Evolutionary conservation across 1,140 invertebrate genomes (phyloP).

Genomic region (Hormaphis cornu): DNA sequence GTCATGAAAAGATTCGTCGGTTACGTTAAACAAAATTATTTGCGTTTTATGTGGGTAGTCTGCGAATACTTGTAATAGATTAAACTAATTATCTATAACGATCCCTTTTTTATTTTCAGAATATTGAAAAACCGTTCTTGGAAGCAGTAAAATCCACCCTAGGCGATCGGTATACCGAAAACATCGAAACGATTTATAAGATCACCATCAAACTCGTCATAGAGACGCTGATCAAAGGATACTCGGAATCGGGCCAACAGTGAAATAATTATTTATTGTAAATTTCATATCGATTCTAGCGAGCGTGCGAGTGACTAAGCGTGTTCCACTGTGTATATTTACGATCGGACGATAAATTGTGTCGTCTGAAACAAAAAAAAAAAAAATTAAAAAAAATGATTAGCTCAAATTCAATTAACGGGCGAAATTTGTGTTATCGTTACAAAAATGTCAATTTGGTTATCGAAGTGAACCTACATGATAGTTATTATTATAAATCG

Average conservation of each 20-base stretch:
- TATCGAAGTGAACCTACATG: background rate
- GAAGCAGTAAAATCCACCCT: slow-evolving; percentile 73
- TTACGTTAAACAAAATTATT: no score
- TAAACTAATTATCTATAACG: no score
- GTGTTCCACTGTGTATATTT: background rate
- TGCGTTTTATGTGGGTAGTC: no score
- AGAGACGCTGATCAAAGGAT: slow-evolving; percentile 73
- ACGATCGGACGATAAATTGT: background rate
- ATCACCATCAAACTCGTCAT: slow-evolving; percentile 85
- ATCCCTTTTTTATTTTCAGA: slow-evolving; percentile 54
- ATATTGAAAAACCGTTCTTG: slow-evolving; percentile 81
- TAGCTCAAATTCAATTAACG: slow-evolving; percentile 20
- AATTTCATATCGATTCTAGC: slow-evolving; percentile 19
- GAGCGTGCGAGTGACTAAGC: background rate
- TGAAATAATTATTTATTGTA: background rate
- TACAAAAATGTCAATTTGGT: slow-evolving; percentile 27
- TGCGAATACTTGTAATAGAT: no score
- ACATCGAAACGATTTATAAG: slow-evolving; percentile 84
- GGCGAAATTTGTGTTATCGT: slow-evolving; percentile 3
- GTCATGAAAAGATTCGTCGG: no score
- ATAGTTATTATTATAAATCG: background rate
- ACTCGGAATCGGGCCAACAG: slow-evolving; percentile 47
- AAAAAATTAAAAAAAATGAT: background rate
- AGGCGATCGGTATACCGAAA: slow-evolving; percentile 80
- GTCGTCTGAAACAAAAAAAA: slow-evolving; percentile 10